Conservation (phyloP, 1,140 invertebrate genomes). For the Penaeus japonicus region DNA sequence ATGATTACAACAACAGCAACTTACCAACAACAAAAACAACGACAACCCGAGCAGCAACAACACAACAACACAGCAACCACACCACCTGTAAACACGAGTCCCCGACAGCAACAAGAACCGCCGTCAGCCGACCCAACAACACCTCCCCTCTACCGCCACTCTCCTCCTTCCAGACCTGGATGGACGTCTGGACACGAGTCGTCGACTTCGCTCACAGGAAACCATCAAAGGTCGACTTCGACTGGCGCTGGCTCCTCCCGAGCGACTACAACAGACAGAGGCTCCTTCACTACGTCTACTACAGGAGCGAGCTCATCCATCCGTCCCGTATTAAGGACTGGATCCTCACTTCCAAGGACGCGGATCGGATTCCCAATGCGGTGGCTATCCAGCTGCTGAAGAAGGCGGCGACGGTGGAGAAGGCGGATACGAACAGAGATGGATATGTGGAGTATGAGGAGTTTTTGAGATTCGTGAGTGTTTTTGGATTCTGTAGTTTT, state of each 20-base stretch:
- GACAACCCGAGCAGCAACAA: too few species aligned
- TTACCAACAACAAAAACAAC: too few species aligned
- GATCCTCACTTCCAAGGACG: neutral
- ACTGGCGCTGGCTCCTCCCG: conserved; percentile 17
- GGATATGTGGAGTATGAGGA: conserved; percentile 33
- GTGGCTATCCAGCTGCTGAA: conserved; percentile 27
- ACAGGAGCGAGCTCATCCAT: conserved; percentile 31
- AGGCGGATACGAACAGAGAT: conserved; percentile 26
- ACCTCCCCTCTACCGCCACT: neutral
- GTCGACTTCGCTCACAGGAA: conserved; percentile 4
- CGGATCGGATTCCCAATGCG: conserved; percentile 22
- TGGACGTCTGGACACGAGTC: neutral
- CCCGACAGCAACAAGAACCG: too few species aligned
- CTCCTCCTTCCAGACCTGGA: neutral
- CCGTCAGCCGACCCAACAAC: too few species aligned
- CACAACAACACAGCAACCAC: too few species aligned
- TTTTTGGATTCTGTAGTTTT: neutral
- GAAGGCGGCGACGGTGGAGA: neutral
- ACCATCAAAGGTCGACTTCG: neutral
- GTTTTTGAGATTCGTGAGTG: conserved; percentile 61
- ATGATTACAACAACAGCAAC: too few species aligned
- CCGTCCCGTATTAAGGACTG: conserved; percentile 30
- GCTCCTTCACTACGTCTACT: conserved; percentile 9
- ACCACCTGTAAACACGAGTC: too few species aligned
- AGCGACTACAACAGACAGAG: neutral